Base-by-base conservation (phyloP, 2,888 invertebrate genomes). In the Penaeus monodon region DNA sequence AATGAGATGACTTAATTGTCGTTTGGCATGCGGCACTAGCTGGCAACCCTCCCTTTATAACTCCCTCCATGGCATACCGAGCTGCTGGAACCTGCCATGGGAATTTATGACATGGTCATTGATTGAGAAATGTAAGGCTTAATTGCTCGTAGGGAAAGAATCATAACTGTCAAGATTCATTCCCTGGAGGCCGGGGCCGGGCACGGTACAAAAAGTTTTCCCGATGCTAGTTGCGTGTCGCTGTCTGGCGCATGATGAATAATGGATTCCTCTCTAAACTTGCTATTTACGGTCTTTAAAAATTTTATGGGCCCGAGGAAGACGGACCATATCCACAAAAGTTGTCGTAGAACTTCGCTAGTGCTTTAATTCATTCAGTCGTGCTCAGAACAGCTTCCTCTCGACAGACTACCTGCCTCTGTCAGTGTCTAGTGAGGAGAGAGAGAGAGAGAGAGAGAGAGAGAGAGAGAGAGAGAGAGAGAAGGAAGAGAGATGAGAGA, bases 1-100 rank as follows among this genome's bases (percentile, higher is more conserved):
- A 84, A 84, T 84, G 77, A 78, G 76, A 84, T 84, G 78, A 77
- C 84, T 84, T 84, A 84, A 84, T 78, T 77, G 84, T 66, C 77
- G 44, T 49, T 66, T 44, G 66, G 84, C 77, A 84, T 77, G 78
- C 77, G 44, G 78, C 27, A 68, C 64, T 38, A 78, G 57, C 65
- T 84, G 77, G 84, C 77, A 66, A 84, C 77, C 44, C 57, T 57
- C 14, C 20, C 57, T 57, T 57, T 57, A 17, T 57, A 57, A 57
- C 57, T 57, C 17, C 57, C 57, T 57, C 57, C 57, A 57, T 57
- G 57, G 57, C 57, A 57, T 57, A 57, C 57, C 57, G 57, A 63
- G 29, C 10, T 29, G 73, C 22, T 29, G 38, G 73, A 73, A 73
- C 38, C 33, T 73, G 57, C 57, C 57, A 57, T 57, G 57, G 57